Conservation (phyloP, 2,888 invertebrate genomes). For the Hyposoter didymator region DNA sequence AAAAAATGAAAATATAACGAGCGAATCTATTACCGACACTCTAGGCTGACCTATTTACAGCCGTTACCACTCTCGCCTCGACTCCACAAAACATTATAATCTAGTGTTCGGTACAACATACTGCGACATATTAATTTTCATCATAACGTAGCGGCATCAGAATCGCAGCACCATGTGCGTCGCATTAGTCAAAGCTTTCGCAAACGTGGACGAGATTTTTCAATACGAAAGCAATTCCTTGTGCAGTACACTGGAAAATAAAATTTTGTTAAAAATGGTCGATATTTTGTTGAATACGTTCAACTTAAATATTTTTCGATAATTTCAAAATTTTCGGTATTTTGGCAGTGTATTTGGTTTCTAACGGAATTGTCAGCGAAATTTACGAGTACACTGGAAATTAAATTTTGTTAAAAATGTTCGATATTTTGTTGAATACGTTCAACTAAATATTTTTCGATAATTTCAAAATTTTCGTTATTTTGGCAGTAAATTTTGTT, state of each 20-base stretch:
- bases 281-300: too few relatives aligned
- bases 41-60: neutral
- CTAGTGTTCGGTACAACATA: neutral
- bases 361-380: too few relatives aligned
- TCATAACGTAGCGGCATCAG: conserved; percentile 1
- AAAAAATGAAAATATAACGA: neutral
- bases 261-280: too few relatives aligned
- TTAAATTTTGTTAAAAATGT: too few relatives aligned
- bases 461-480: too few relatives aligned
- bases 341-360: too few relatives aligned
- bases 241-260: neutral
- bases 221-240: neutral
- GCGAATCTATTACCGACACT: neutral
- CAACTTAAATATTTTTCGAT: too few relatives aligned
- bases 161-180: conserved; percentile 21
- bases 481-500: too few relatives aligned
- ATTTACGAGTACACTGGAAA: too few relatives aligned
- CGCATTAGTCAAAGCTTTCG: conserved; percentile 56
- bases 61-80: conserved; percentile 18
- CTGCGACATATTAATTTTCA: conserved; percentile 55
- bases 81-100: conserved; percentile 19
- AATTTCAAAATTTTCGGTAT: too few relatives aligned
- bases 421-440: too few relatives aligned
- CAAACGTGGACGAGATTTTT: conserved; percentile 34
- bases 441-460: too few relatives aligned